Evolutionary conservation across 2,888 invertebrate genomes (phyloP).

Genomic region (Willowsia nigromaculata): DNA sequence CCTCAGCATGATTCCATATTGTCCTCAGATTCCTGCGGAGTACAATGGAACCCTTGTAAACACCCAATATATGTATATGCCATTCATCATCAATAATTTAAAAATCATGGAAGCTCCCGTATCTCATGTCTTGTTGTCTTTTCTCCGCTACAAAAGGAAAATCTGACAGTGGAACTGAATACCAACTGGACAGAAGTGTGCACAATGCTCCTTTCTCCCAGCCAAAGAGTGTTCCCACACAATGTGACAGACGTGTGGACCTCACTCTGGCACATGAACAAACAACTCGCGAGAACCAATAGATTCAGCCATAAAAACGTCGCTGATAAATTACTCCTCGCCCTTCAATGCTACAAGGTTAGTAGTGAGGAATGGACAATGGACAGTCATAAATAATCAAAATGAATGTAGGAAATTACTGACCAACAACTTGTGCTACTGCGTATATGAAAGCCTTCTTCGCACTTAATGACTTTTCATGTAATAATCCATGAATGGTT

Average conservation of each 20-base stretch:
- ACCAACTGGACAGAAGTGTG: slow-evolving; percentile 79
- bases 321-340: slow-evolving; percentile 88
- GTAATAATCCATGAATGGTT: no score
- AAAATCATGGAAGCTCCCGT: no score
- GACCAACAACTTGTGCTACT: neutral
- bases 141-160: slow-evolving; percentile 24
- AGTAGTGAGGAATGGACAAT: neutral
- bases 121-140: neutral
- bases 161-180: slow-evolving; percentile 53
- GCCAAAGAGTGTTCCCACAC: slow-evolving; percentile 87
- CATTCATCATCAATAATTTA: no score
- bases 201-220: slow-evolving; percentile 90
- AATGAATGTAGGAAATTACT: neutral
- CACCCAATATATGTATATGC: neutral
- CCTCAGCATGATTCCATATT: slow-evolving; percentile 75
- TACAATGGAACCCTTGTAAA: slow-evolving; percentile 19
- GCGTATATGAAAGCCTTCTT: no score
- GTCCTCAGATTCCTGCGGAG: slow-evolving; percentile 57
- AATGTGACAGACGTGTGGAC: slow-evolving; percentile 77
- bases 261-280: slow-evolving; percentile 75
- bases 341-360: slow-evolving; percentile 90
- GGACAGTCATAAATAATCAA: slow-evolving; percentile 6
- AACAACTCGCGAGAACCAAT: slow-evolving; percentile 56
- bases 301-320: slow-evolving; percentile 84
- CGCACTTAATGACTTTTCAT: no score